phyloP scores from a whole-genome alignment of 2,888 invertebrate genomes.

The Thymelicus acteon region DNA sequence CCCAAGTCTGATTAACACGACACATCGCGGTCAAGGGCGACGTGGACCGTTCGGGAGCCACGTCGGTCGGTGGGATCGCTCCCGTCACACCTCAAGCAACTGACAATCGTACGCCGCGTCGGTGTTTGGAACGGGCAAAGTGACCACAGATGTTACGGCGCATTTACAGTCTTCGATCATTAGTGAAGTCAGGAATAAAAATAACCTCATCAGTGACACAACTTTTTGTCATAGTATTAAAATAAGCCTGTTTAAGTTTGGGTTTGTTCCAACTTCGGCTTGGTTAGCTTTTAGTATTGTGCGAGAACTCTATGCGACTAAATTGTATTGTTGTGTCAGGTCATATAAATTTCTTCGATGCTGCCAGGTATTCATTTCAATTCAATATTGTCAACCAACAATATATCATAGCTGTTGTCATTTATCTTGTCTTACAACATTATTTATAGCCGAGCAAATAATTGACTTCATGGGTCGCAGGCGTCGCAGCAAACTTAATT shows the following conservation, averaged over 20 bases:
- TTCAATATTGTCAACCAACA: neutral
- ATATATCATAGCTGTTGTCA: neutral
- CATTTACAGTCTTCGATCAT: conserved; percentile 9
- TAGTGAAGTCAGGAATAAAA: conserved; percentile 24
- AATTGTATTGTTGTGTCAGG: neutral
- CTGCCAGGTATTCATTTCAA: neutral
- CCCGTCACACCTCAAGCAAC: neutral
- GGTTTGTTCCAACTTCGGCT: conserved; percentile 12
- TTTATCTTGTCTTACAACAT: neutral
- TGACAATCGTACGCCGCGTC: neutral
- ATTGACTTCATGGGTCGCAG: neutral
- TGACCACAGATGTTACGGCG: neutral
- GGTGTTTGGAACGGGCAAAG: neutral
- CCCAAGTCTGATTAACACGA: conserved; percentile 2
- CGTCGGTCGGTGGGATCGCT: neutral
- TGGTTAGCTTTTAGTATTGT: conserved; percentile 8
- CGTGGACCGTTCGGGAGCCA: neutral
- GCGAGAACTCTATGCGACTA: neutral
- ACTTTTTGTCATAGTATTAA: conserved; percentile 24
- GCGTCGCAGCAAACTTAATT: neutral
- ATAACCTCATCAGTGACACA: conserved; percentile 19
- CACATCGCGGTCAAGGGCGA: conserved; percentile 26
- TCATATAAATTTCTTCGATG: neutral
- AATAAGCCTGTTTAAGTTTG: conserved; percentile 24
- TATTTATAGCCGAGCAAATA: neutral